Evolutionary conservation across 1,140 invertebrate species (phyloP), one percentile per base, ranked within the genome.

Genomic region (Pseudomyrmex gracilis): DNA sequence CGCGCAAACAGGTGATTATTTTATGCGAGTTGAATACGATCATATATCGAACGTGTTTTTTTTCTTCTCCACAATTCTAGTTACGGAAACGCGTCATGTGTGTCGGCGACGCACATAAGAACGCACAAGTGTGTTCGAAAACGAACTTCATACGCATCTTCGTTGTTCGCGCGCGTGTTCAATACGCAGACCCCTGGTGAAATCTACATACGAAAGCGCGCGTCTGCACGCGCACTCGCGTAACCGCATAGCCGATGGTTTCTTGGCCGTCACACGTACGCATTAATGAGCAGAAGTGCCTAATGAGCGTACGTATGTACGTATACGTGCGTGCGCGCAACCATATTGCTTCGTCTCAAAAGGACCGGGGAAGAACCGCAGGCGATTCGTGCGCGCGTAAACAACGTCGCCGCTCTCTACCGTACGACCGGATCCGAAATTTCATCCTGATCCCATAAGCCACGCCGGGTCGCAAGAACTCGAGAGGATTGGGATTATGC

Each of bases 391-490:
- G 34, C 47, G 58, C n/a, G 61, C 10, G 15, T 58, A 47, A 73
- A 22, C 8, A 13, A 4, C 60, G 17, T 24, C 20, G 57, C 10
- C 24, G 0, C 15, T 34, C 34, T 34, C 34, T 34, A n/a, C 34
- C 34, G 22, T 20, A 13, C 73, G 47, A 13, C 13, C 34, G 20
- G 24, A 78, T 70, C 9, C 64, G 20, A 70, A 78, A 70, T 78
- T 70, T 78, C 76, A 70, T 70, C 51, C 34, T 22, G 64, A 78
- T 78, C 76, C 64, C 64, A 24, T 68, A 68, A 78, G 74, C 74
- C 47, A 13, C 12, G 34, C 51, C 43, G 34, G 24, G 47, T 70
- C 47, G 76, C 76, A 58, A 34, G 22, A 58, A 60, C 53, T 80
- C 22, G 43, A 8, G 43, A 8, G 5, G 34, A 71, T 71, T 80